Conservation (phyloP, 1,140 invertebrate species). For the Penaeus vannamei region DNA sequence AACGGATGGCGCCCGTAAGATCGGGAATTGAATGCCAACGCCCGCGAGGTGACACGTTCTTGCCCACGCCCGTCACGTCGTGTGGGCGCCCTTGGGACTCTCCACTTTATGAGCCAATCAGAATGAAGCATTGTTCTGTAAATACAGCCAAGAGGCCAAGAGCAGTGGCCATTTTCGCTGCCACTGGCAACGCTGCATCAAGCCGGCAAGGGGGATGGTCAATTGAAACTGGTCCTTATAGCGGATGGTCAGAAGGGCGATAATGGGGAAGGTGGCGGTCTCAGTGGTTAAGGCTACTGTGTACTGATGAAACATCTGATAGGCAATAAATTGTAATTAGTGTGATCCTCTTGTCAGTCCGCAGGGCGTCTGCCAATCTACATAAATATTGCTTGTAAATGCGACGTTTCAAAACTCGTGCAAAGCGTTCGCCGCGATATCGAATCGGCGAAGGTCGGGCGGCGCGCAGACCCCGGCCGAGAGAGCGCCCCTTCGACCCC, state of each 20-base stretch:
- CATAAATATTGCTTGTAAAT: slow-evolving; percentile 57
- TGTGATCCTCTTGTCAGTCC: slow-evolving; percentile 40
- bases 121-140: slow-evolving; percentile 60
- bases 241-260: background rate
- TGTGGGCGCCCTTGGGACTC: slow-evolving; percentile 21
- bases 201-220: background rate
- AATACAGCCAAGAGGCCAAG: slow-evolving; percentile 61
- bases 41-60: background rate
- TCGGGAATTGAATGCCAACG: slow-evolving; percentile 6
- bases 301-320: slow-evolving; percentile 52
- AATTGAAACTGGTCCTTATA: background rate
- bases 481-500: no score
- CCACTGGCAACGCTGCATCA: slow-evolving; percentile 24
- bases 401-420: slow-evolving; percentile 29
- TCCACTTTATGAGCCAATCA: slow-evolving; percentile 57
- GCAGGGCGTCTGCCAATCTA: slow-evolving; percentile 39
- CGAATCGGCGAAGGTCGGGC: no score
- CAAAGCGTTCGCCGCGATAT: no score
- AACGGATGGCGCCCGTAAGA: background rate
- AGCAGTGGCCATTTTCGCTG: slow-evolving; percentile 39
- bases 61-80: slow-evolving; percentile 38
- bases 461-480: no score
- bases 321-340: slow-evolving; percentile 63
- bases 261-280: background rate
- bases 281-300: background rate